Conservation (phyloP, 2,797 vertebrate species). For the Acestrorhynchus altus region DNA sequence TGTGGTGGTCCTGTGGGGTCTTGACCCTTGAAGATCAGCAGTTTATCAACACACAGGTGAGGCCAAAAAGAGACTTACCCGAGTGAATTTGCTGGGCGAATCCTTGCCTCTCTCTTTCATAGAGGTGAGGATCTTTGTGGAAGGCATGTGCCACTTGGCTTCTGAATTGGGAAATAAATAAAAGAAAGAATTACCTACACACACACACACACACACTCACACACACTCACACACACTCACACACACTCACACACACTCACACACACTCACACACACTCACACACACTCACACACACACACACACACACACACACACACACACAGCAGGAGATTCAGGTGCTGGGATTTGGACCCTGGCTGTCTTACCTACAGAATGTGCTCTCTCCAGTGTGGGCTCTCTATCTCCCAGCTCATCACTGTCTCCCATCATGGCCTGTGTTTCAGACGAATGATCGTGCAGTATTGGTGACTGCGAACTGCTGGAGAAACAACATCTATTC, state of each 20-base stretch:
- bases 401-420: conserved; percentile 85
- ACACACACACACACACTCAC: too few species aligned
- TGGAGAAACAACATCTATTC: background rate
- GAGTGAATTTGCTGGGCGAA: conserved; percentile 90
- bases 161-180: conserved; percentile 72
- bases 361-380: conserved; percentile 80
- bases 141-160: conserved; percentile 90
- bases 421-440: conserved; percentile 74
- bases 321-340: too few species aligned
- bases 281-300: too few species aligned
- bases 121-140: conserved; percentile 90
- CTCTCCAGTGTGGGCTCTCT: conserved; percentile 87
- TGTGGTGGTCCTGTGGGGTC: too few species aligned
- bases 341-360: background rate
- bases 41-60: too few species aligned
- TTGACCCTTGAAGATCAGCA: too few species aligned
- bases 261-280: too few species aligned
- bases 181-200: too few species aligned
- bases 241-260: too few species aligned
- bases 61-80: conserved; percentile 80
- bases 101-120: conserved; percentile 92
- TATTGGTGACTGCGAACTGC: conserved; percentile 90
- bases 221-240: too few species aligned
- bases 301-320: too few species aligned
- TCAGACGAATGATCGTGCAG: conserved; percentile 85